A percentile compares a stretch with the other conserved stretches of the same genome.
These are phyloP conservation scores for Chelonia mydas DNA, from an alignment of 2,797 vertebrate species.

Conservation along the genomic window DNA sequence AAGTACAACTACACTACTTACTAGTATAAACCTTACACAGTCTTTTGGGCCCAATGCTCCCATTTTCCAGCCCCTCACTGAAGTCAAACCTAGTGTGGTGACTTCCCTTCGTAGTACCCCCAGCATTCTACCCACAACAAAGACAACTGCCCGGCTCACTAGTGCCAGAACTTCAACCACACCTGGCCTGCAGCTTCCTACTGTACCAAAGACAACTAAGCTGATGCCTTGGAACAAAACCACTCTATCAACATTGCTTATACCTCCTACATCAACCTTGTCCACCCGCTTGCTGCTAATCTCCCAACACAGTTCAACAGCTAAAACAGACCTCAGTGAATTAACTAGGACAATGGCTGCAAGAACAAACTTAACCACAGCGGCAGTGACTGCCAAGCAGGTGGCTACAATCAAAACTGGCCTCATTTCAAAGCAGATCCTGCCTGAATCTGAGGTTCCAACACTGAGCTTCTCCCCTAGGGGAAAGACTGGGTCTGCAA, in stretches of 20 bases:
- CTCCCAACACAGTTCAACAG: not conserved
- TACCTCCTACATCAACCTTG: accelerated
- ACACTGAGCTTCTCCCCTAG: not conserved
- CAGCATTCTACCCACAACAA: not conserved
- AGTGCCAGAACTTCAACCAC: no score
- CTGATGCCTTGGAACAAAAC: not conserved
- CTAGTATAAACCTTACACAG: no score
- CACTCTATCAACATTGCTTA: not conserved
- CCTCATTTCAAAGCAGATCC: not conserved
- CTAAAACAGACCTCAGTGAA: not conserved
- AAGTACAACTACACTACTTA: not conserved
- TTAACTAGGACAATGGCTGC: not conserved
- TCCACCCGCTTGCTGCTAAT: accelerated
- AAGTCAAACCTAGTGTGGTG: not conserved
- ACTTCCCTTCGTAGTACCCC: not conserved
- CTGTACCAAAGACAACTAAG: not conserved
- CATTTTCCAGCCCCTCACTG: not conserved
- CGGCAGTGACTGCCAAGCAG: accelerated
- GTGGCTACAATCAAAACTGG: not conserved
- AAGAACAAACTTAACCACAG: not conserved
- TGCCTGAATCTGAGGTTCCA: no score
- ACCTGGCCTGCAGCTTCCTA: not conserved
- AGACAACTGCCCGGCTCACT: not conserved
- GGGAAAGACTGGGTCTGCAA: no score
- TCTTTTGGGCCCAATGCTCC: not conserved